Percentiles rank a stretch among this genome's conserved stretches.
These are phyloP conservation scores for Leptatherina wallacei DNA, from an alignment of 2,797 vertebrate genomes.

Conservation along the genomic window DNA sequence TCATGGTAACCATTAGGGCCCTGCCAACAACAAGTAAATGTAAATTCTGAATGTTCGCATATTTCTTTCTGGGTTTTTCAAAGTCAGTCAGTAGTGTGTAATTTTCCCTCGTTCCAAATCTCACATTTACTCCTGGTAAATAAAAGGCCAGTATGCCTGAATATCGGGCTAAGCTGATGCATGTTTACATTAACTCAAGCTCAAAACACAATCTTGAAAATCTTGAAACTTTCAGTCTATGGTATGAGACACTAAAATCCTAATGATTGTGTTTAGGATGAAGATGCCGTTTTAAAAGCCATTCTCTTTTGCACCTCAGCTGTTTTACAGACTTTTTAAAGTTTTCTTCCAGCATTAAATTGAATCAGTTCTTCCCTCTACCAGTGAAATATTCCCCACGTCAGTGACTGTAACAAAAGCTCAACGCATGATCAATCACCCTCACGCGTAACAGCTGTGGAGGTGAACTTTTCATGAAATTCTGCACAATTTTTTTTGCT, in stretches of 20 bases:
- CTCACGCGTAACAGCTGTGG: neutral
- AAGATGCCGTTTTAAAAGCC: neutral
- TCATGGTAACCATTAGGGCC: constrained; percentile 75
- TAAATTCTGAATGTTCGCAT: neutral
- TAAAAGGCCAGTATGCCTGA: neutral
- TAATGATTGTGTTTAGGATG: neutral
- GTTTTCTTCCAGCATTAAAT: neutral
- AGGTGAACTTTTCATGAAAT: neutral
- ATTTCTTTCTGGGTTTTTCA: neutral
- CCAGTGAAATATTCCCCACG: neutral
- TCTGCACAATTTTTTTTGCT: neutral
- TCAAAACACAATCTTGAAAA: neutral
- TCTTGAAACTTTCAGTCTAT: neutral
- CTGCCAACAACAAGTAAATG: constrained; percentile 57
- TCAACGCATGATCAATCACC: neutral
- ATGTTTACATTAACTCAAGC: neutral
- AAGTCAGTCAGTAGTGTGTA: neutral
- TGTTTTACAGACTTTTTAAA: neutral
- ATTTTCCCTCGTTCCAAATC: neutral
- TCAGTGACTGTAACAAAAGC: neutral
- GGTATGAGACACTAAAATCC: neutral
- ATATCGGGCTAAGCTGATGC: neutral
- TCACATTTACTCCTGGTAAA: neutral
- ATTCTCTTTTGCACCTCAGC: neutral
- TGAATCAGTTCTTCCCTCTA: neutral